Conservation (phyloP, 2,888 invertebrate genomes). For the Torymus texanus region DNA sequence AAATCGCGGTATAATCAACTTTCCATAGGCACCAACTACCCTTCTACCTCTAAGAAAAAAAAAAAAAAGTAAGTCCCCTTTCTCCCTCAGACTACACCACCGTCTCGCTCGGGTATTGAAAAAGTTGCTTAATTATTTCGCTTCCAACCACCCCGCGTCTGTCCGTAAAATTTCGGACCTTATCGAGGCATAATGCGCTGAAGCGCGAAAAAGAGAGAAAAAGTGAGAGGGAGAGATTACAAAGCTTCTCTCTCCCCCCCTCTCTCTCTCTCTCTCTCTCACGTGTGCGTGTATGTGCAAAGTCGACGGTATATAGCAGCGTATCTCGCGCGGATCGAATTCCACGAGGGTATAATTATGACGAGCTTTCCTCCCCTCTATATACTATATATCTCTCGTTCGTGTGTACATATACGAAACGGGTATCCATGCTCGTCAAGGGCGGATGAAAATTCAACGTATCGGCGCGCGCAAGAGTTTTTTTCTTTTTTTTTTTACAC, state of each 20-base stretch:
- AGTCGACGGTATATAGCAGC: constrained; percentile 4
- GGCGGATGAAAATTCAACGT: too few relatives aligned
- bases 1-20: constrained; percentile 29
- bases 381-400: too few relatives aligned
- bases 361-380: constrained; percentile 14
- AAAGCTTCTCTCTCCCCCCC: constrained; percentile 25
- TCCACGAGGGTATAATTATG: constrained; percentile 57
- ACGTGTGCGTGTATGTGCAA: constrained; percentile 21
- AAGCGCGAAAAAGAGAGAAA: not conserved
- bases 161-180: constrained; percentile 44
- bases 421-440: too few relatives aligned
- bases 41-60: not conserved
- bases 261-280: constrained; percentile 40
- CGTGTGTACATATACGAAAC: too few relatives aligned
- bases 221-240: not conserved
- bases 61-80: not conserved
- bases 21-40: not conserved
- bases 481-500: too few relatives aligned
- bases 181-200: constrained; percentile 40
- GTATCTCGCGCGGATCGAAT: constrained; percentile 53
- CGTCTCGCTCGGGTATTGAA: constrained; percentile 28
- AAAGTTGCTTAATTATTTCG: constrained; percentile 56
- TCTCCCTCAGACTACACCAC: too few relatives aligned
- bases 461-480: too few relatives aligned
- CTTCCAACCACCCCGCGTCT: not conserved